Base-by-base conservation (phyloP, 1,140 invertebrate genomes). In the Hycleus cichorii region DNA sequence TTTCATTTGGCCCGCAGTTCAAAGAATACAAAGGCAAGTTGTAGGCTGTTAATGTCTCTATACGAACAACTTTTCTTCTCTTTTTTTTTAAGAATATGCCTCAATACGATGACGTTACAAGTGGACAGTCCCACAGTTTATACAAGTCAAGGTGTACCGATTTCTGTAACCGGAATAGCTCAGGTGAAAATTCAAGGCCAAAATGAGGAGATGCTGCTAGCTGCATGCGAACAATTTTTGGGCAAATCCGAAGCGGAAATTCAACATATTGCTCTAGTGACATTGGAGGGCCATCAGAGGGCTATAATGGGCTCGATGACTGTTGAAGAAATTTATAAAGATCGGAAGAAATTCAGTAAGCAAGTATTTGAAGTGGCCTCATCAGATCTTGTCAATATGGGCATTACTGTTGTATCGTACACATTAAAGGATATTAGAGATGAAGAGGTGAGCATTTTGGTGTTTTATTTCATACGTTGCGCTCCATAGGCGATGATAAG, bases 241-340 rank as follows among this genome's bases (percentile, higher is more conserved):
- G 94, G 94, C 24, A 97, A 97, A 80, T 77, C 81, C 1, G 92
- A 96, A 72, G 68, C 81, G 5, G 92, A 97, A 74, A 95, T 98
- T 59, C 90, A 90, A 67, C 85, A 91, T 67, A 93, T 98, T 72
- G 95, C 95, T 25, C 78, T 96, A 47, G 94, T 97, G 40, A 98
- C 95, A 44, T 77, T 98, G 18, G 95, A 98, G 78, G 95, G 95
- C 61, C 95, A 98, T 75, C 95, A 98, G 77, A 78, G 95, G 64
- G 95, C 95, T 58, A 98, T 98, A 57, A 98, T 98, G 95, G 95
- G 95, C 6, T 94, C 92, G 60, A 98, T 98, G 95, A 97, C 94
- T 39, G 95, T 98, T 8, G 95, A 97, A 80, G 95, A 98, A 80
- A 98, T 98, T 72, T 98, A 98, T 76, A 97, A 97, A 76, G 95